Evolutionary conservation across 2,113 vertebrate genomes (phyloP), one percentile per base, ranked within the genome.

Genomic region (Bambusicola thoracicus): DNA sequence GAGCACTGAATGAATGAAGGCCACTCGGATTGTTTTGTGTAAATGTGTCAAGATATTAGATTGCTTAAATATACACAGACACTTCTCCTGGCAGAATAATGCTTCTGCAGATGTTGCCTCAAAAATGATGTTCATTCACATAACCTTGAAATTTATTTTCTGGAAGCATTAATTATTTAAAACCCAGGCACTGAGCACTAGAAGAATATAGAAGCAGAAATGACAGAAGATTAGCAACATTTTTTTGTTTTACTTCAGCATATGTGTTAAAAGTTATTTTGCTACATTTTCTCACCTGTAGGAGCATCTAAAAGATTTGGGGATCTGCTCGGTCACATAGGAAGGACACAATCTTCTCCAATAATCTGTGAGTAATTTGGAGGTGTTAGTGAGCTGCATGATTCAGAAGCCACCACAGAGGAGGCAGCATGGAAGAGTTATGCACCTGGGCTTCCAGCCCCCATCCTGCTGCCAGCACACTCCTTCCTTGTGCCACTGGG

Each of bases 141-240:
- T 66, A 80, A 81, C 40, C 27, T 76, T 75, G 81, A 89, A 46
- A 69, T 66, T 70, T 1, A 41, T 80, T 90, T 80, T 72, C 68
- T 62, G n/a, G 44, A 86, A 81, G n/a, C 6, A 55, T 80, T 44
- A 56, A 66, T 56, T 68, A 67, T 62, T 72, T 80, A 66, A 70
- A 90, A 67, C 20, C 21, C 38, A 59, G 20, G 44, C 44, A 56
- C 49, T 55, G 9, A 65, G 75, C 7, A 4, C 41, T 62, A 20
- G 20, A 62, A 36, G 51, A 67, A 76, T 18, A 87, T 2, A 61
- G 51, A 87, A 82, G 34, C 25, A 68, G 19, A 63, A 83, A n/a
- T 14, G 8, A 34, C 58, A 10, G 81, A 79, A 82, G 13, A 9
- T 13, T n/a, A 69, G 4, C 12, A 4, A 30, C 6, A 15, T 22